Percentiles rank a stretch among this genome's conserved stretches.
Conservation (phyloP, 1,140 invertebrate genomes). For the Drosophila elegans region DNA sequence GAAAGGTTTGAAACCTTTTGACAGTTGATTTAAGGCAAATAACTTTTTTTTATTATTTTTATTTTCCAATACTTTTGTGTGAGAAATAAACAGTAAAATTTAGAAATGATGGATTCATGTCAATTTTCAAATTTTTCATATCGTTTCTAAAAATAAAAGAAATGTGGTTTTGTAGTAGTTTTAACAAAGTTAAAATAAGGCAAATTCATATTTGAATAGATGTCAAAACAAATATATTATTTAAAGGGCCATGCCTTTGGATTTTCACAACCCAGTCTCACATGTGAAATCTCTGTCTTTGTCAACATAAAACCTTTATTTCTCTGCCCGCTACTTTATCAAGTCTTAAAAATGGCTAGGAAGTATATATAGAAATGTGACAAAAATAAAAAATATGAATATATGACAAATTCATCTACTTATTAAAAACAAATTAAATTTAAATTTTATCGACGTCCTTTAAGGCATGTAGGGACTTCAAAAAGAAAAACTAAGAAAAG, state of each 20-base stretch:
- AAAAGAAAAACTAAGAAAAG: neutral
- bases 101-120: neutral
- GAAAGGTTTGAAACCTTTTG: neutral
- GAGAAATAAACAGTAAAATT: neutral
- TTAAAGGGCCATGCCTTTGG: too few species aligned
- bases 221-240: neutral
- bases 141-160: too few species aligned
- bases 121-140: too few species aligned
- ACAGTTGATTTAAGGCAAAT: neutral
- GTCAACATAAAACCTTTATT: slow-evolving; percentile 37
- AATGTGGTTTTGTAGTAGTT: too few species aligned
- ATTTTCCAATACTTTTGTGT: too few species aligned
- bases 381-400: neutral
- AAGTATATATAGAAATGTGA: neutral
- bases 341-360: neutral
- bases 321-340: slow-evolving; percentile 5
- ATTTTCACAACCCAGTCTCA: neutral
- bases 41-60: neutral
- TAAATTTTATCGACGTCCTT: too few species aligned
- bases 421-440: too few species aligned
- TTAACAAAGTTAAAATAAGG: neutral
- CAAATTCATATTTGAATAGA: neutral
- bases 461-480: too few species aligned
- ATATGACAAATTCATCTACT: too few species aligned
- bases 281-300: neutral